These are phyloP conservation scores for Mylabris sibirica DNA, from an alignment of 2,888 invertebrate genomes.

Conservation along the genomic window DNA sequence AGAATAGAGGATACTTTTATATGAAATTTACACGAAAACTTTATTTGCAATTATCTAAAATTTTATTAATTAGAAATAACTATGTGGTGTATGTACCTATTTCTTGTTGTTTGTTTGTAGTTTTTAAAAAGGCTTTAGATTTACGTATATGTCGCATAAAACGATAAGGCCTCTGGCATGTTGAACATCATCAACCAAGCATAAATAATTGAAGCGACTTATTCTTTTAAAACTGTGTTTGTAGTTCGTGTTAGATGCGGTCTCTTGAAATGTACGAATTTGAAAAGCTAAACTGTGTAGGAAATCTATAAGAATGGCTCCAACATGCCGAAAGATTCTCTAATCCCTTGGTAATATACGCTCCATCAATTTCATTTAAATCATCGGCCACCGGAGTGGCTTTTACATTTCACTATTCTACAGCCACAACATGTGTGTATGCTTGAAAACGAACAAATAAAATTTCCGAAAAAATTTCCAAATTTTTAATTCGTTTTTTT, in stretches of 20 bases:
- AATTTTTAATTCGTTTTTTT: neutral
- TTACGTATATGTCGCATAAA: neutral
- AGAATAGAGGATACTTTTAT: neutral
- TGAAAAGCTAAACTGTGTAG: constrained; percentile 34
- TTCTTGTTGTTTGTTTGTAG: neutral
- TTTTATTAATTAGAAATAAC: too few relatives aligned
- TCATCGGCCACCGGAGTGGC: constrained; percentile 37
- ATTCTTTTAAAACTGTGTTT: constrained; percentile 36
- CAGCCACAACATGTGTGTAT: neutral
- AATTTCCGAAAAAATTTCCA: neutral
- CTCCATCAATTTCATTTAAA: constrained; percentile 42
- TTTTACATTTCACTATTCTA: neutral
- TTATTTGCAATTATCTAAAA: too few relatives aligned
- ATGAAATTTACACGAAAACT: too few relatives aligned
- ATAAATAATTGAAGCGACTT: constrained; percentile 22
- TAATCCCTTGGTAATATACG: constrained; percentile 39
- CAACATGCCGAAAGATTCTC: constrained; percentile 40
- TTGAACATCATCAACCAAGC: constrained; percentile 9
- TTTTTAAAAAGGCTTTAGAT: neutral
- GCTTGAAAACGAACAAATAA: neutral
- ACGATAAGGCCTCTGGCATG: constrained; percentile 6
- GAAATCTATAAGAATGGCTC: constrained; percentile 35
- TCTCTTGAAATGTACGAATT: constrained; percentile 32
- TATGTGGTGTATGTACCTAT: neutral
- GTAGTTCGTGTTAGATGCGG: constrained; percentile 44